These are phyloP conservation scores for Rhopalosiphum maidis DNA, from an alignment of 1,140 invertebrate genomes.

Conservation along the genomic window DNA sequence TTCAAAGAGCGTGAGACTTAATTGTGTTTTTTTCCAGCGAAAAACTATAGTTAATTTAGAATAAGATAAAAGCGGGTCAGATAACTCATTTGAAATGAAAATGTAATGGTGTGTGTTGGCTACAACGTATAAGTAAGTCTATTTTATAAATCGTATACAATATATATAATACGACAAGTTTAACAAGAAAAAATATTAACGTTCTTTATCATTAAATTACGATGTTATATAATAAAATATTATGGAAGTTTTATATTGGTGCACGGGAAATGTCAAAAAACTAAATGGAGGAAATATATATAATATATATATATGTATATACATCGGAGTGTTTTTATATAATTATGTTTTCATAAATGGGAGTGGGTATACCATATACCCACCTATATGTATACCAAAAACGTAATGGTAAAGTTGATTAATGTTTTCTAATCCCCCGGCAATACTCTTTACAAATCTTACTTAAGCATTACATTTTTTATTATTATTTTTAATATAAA, in stretches of 20 bases:
- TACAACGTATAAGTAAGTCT: neutral
- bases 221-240: conserved; percentile 28
- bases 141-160: conserved; percentile 4
- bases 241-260: conserved; percentile 25
- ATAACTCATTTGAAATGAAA: conserved; percentile 26
- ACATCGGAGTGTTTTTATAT: neutral
- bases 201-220: neutral
- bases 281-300: conserved; percentile 7
- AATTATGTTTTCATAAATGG: conserved; percentile 13
- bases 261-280: conserved; percentile 23
- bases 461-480: conserved; percentile 1
- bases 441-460: conserved; percentile 12
- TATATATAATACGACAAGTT: neutral
- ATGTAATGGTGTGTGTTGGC: neutral
- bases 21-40: neutral
- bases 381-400: neutral
- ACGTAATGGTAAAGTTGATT: neutral
- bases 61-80: neutral
- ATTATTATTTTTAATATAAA: conserved; percentile 1
- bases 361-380: neutral
- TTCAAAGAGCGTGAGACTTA: neutral
- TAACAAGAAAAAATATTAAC: neutral
- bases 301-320: neutral
- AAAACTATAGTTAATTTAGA: conserved; percentile 35
- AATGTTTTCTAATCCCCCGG: neutral